Evolutionary conservation across 2,797 vertebrate genomes (phyloP).

Genomic region (Schizopygopsis malacanthus): DNA sequence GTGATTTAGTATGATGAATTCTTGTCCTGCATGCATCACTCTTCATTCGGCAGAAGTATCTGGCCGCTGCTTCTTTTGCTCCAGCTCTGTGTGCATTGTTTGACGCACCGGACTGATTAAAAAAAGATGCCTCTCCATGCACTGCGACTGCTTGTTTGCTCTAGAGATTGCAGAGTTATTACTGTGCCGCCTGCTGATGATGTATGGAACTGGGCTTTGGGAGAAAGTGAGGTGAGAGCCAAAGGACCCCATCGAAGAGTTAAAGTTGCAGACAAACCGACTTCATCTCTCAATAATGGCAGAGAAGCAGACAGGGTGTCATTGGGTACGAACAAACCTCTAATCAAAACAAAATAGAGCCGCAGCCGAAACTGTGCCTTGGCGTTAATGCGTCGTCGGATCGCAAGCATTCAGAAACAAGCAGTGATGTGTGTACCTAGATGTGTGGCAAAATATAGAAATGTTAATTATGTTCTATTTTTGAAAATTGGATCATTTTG

Average conservation of each 20-base stretch:
- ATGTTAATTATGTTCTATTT: constrained; percentile 62
- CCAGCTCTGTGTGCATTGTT: constrained; percentile 68
- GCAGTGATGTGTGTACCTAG: neutral
- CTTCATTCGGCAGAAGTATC: constrained; percentile 71
- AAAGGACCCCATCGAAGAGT: constrained; percentile 64
- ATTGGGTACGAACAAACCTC: constrained; percentile 66
- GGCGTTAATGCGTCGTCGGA: constrained; percentile 74
- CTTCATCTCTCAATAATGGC: constrained; percentile 72
- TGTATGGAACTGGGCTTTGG: constrained; percentile 81
- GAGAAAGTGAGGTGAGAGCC: constrained; percentile 67
- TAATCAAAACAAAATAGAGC: constrained; percentile 68
- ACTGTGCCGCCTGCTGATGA: constrained; percentile 75
- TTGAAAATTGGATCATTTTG: constrained; percentile 63
- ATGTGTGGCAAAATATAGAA: constrained; percentile 58
- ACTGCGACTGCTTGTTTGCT: constrained; percentile 88
- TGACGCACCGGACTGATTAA: constrained; percentile 77
- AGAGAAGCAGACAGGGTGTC: constrained; percentile 66
- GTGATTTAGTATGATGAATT: constrained; percentile 82
- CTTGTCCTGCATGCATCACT: constrained; percentile 81
- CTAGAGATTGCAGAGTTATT: constrained; percentile 87
- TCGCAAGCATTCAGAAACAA: constrained; percentile 62
- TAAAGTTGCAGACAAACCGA: constrained; percentile 66
- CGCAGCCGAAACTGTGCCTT: constrained; percentile 67
- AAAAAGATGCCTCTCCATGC: constrained; percentile 82
- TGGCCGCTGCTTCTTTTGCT: constrained; percentile 58